A percentile compares a stretch with the other conserved stretches of the same genome.
These are phyloP conservation scores for Australoheros facetus DNA, from an alignment of 2,797 vertebrate species.

Conservation along the genomic window DNA sequence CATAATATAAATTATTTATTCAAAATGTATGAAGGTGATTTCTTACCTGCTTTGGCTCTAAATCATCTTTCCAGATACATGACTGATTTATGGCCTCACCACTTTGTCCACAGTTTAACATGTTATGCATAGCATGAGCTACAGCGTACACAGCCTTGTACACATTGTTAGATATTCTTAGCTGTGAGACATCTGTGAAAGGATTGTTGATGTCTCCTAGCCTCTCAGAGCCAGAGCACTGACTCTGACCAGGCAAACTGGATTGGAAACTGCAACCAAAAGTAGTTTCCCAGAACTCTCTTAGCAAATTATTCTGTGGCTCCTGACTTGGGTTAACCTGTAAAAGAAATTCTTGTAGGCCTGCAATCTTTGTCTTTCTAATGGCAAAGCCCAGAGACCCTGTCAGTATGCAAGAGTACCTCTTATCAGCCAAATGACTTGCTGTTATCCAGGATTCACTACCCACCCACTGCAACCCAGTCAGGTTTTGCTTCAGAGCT, in stretches of 20 bases:
- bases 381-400: conserved; percentile 81
- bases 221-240: conserved; percentile 76
- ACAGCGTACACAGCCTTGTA: conserved; percentile 81
- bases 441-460: conserved; percentile 84
- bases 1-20: neutral
- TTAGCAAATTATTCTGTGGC: conserved; percentile 66
- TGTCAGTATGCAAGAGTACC: conserved; percentile 65
- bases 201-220: conserved; percentile 66
- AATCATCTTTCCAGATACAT: conserved; percentile 47
- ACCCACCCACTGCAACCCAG: conserved; percentile 80
- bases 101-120: conserved; percentile 61
- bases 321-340: conserved; percentile 70
- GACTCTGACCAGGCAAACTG: neutral
- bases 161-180: conserved; percentile 81
- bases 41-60: conserved; percentile 67
- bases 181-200: conserved; percentile 80
- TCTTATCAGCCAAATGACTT: conserved; percentile 65
- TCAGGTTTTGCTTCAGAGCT: conserved; percentile 76
- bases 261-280: conserved; percentile 76
- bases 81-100: conserved; percentile 23
- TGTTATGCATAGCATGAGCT: conserved; percentile 72
- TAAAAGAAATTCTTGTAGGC: conserved; percentile 76
- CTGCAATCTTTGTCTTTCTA: conserved; percentile 72
- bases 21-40: rapidly evolving
- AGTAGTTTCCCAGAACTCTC: conserved; percentile 79